Evolutionary conservation across 2,888 invertebrate species (phyloP).

Genomic region (Megastigmus dorsalis): DNA sequence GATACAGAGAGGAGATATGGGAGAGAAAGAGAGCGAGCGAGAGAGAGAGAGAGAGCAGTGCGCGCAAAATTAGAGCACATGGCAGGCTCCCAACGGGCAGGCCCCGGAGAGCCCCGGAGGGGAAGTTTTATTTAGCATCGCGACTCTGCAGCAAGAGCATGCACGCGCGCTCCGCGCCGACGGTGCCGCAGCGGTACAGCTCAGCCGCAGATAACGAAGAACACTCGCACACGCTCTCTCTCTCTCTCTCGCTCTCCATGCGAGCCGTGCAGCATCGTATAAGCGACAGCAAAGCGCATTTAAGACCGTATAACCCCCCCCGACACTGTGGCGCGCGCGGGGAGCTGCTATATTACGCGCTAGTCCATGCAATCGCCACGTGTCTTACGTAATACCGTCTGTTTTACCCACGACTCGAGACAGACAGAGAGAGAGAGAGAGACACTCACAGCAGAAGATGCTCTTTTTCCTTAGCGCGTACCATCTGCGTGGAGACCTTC

Average conservation of each 20-base stretch:
- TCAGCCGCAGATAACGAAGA: no score
- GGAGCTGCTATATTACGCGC: slow-evolving; percentile 23
- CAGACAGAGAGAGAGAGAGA: no score
- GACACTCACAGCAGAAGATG: background rate
- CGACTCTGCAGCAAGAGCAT: slow-evolving; percentile 3
- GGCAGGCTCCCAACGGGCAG: slow-evolving; percentile 68
- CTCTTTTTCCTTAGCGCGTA: background rate
- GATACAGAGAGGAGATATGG: background rate
- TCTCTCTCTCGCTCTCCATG: background rate
- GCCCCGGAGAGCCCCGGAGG: slow-evolving; percentile 64
- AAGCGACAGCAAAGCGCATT: no score
- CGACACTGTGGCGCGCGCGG: slow-evolving; percentile 55
- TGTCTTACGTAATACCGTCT: slow-evolving; percentile 56
- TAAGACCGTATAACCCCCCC: no score
- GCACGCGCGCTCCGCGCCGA: background rate
- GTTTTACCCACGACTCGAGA: background rate
- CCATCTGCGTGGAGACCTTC: slow-evolving; percentile 47
- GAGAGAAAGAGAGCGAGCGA: slow-evolving; percentile 46
- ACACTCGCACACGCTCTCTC: background rate
- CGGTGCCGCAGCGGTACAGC: no score
- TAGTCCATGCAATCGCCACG: slow-evolving; percentile 49
- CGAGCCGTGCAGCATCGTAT: slow-evolving; percentile 63
- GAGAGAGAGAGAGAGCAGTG: slow-evolving; percentile 55
- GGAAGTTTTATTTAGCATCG: slow-evolving; percentile 74
- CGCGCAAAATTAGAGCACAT: slow-evolving; percentile 72